phyloP scores from a whole-genome alignment of 53 echinoderm and acorn worm genomes.

The Luidia sarsii region DNA sequence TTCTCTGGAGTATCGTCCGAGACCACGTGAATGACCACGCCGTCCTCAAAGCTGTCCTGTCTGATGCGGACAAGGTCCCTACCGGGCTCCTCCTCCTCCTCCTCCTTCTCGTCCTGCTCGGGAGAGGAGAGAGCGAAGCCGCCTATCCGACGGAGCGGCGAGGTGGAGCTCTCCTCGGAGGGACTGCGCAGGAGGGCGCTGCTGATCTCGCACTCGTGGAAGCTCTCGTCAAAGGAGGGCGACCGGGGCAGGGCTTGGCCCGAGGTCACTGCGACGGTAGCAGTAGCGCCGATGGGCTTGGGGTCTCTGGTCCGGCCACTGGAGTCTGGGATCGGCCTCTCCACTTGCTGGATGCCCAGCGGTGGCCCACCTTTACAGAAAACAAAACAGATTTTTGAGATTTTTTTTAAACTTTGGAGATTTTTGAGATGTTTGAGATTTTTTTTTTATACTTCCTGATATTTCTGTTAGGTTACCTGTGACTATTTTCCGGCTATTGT shows the following conservation, averaged over 20 bases:
- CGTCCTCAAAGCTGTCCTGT: constrained; percentile 68
- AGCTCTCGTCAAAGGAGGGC: constrained; percentile 58
- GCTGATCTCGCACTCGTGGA: constrained; percentile 90
- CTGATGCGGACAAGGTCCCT: constrained; percentile 32
- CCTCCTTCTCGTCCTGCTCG: not conserved
- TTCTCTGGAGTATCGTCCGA: constrained; percentile 5
- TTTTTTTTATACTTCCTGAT: not conserved
- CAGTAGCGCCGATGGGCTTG: not conserved
- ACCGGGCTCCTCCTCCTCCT: not conserved
- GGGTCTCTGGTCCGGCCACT: too few relatives aligned
- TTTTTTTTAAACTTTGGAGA: too few relatives aligned
- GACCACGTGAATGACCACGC: constrained; percentile 68
- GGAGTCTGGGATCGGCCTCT: constrained; percentile 20
- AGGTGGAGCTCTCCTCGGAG: constrained; percentile 53
- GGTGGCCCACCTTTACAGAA: constrained; percentile 27
- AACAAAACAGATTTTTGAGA: too few relatives aligned
- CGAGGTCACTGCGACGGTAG: not conserved
- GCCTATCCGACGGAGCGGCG: too few relatives aligned
- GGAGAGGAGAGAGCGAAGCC: not conserved
- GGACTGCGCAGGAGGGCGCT: constrained; percentile 73
- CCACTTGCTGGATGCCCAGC: constrained; percentile 22
- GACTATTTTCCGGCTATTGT: constrained; percentile 20
- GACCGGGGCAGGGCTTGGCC: not conserved
- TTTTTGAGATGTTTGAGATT: not conserved
- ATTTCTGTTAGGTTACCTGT: not conserved